Evolutionary conservation across 2,888 invertebrate species (phyloP), one percentile per base, ranked within the genome.

Genomic region (Tridacna gigas): DNA sequence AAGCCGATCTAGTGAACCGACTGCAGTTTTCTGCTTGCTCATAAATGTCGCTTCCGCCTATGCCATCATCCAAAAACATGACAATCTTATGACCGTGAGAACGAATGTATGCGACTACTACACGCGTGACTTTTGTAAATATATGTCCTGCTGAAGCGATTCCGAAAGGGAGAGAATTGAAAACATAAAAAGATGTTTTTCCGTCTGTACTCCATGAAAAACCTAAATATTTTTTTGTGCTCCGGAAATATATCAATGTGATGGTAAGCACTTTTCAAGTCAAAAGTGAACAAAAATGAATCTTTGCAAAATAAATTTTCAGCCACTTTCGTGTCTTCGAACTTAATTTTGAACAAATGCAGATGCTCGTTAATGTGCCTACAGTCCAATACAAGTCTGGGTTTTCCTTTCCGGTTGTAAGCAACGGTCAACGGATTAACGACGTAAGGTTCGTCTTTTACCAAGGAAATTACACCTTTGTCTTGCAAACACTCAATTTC

Each of bases 401-500:
- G 65, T 71, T 84, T 80, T 25, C 60, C 65, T 0, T 26, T n/a
- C 25, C 63, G 73, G 51, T 78, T 65, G 28, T 37, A 25, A 22
- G 84, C 77, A 25, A 84, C 77, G 25, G 84, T 80, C 51, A 81
- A 74, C 1, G 81, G 81, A 48, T 81, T 81, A 9, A 81, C 51
- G 5, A 80, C 78, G 18, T 26, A 18, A 15, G 83, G 83, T 22
- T n/a, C 45, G 26, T 37, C 15, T 28, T 45, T 20, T 13, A 74
- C 73, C 26, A 76, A 45, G 15, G 61, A 18, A 22, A 83, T 80
- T 18, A 75, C 77, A n/a, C 71, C 74, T 48, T 74, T 80, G 7
- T 13, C 22, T 20, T 74, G 51, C 25, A 84, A 61, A 11, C 12
- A 51, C 18, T 65, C n/a, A 25, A 84, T 77, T 61, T 80, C 77